Percentiles rank a stretch among this genome's conserved stretches.
Conservation (phyloP, 2,888 invertebrate species). For the Taenaris catops region DNA sequence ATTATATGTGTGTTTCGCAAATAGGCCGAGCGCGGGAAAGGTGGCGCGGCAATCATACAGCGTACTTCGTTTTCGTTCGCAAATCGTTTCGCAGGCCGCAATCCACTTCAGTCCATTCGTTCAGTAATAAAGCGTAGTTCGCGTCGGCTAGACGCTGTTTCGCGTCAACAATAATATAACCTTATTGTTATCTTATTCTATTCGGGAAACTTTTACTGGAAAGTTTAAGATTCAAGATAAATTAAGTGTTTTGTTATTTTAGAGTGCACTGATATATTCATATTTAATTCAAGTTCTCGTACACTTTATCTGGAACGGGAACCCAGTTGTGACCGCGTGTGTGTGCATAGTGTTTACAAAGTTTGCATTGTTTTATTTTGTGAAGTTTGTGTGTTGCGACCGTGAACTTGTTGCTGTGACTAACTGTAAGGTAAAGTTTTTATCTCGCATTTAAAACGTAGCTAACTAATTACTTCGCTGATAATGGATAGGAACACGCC, state of each 20-base stretch:
- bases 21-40: slow-evolving; percentile 4
- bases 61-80: slow-evolving; percentile 21
- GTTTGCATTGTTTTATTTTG: slow-evolving; percentile 49
- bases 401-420: slow-evolving; percentile 57
- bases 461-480: slow-evolving; percentile 15
- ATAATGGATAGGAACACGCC: slow-evolving; percentile 7
- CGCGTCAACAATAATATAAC: slow-evolving; percentile 59
- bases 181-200: slow-evolving; percentile 40
- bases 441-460: slow-evolving; percentile 13
- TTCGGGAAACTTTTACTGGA: slow-evolving; percentile 51
- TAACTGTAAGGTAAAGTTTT: slow-evolving; percentile 40
- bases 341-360: slow-evolving; percentile 58
- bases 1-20: too few species aligned
- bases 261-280: slow-evolving; percentile 2
- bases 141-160: slow-evolving; percentile 37
- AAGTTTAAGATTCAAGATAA: slow-evolving; percentile 17
- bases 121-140: slow-evolving; percentile 50
- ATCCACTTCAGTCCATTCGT: slow-evolving; percentile 18
- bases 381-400: slow-evolving; percentile 44
- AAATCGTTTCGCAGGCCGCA: slow-evolving; percentile 17
- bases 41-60: slow-evolving; percentile 6
- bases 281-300: slow-evolving; percentile 16
- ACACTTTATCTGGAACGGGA: slow-evolving; percentile 21
- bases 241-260: slow-evolving; percentile 12
- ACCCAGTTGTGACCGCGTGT: slow-evolving; percentile 23